Evolutionary conservation across 2,888 invertebrate genomes (phyloP), one percentile per base, ranked within the genome.

Genomic region (Dryomyza anilis): DNA sequence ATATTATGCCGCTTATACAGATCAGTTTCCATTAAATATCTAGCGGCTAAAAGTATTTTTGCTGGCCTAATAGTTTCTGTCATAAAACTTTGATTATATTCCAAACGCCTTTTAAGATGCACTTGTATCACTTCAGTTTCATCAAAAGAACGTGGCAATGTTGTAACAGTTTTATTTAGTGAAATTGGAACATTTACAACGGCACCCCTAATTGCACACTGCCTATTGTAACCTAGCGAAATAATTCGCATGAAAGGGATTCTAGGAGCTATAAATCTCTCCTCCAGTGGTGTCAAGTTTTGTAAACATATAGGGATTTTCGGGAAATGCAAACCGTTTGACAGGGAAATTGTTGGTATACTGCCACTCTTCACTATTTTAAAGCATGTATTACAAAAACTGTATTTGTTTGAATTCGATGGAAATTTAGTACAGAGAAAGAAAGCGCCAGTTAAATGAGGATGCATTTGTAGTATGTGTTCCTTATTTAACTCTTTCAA

Each of bases 51-150:
- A 4, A 65, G 16, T 10, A 65, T 16, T 59, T 63, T 65, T 29
- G 33, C 45, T 10, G 67, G 65, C 46, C 60, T 60, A 46, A 61
- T 67, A 21, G 33, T 27, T 27, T 64, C 63, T 1, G 63, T 61
- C 63, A 67, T 65, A 8, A 62, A 64, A 48, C 52, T 65, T 10
- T 63, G 65, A 19, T 57, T 61, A 62, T 63, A 62, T 56, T 57
- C 57, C 19, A 65, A 23, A 29, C 60, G 55, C 12, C 60, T 58
- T 23, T 65, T 67, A 0, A 67, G 27, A 36, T 66, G 64, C 0
- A 65, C 53, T 25, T 66, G 66, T 1, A 68, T 62, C 10, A 66
- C 66, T 29, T 66, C 59, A 1, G 61, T 63, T 52, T 65, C 29
- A 29, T 65, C 45, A 19, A 58, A 59, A 10, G 50, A 46, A 46